Percentiles rank a stretch among this genome's conserved stretches.
Evolutionary conservation across 2,888 invertebrate species (phyloP).

Genomic region (Sphinx pinastri): DNA sequence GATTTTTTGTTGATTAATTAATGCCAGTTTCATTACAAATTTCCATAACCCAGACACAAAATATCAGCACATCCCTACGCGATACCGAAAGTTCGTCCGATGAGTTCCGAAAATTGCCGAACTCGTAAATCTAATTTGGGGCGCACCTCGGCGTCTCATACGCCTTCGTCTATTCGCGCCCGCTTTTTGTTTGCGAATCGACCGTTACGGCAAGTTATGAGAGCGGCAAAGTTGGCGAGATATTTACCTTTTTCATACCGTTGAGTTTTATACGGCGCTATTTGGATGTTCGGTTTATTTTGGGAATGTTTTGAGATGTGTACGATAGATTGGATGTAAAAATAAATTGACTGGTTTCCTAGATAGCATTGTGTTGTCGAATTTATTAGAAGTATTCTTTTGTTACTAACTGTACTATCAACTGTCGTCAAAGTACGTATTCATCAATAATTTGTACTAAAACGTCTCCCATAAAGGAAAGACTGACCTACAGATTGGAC

Average conservation of each 20-base stretch:
- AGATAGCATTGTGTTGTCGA: not conserved
- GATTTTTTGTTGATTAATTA: no score
- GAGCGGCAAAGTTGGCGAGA: constrained; percentile 38
- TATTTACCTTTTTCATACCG: constrained; percentile 31
- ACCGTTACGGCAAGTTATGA: constrained; percentile 56
- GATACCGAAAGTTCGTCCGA: constrained; percentile 63
- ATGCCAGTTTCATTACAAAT: no score
- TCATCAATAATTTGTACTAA: not conserved
- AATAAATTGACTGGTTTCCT: not conserved
- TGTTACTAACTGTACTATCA: no score
- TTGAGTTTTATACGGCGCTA: constrained; percentile 27
- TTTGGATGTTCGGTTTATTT: constrained; percentile 22
- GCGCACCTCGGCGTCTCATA: constrained; percentile 63
- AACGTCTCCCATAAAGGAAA: not conserved
- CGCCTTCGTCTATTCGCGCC: constrained; percentile 50
- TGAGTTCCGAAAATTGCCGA: constrained; percentile 77
- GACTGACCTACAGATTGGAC: not conserved
- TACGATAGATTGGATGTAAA: no score
- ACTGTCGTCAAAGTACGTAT: no score
- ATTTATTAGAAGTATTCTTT: no score
- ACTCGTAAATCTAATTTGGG: constrained; percentile 80
- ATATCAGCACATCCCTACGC: constrained; percentile 39
- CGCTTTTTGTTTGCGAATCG: constrained; percentile 57
- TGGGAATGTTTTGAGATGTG: not conserved
- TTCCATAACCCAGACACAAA: not conserved